A percentile compares a stretch with the other conserved stretches of the same genome.
Evolutionary conservation across 30 jellyfish, hydroid and myxozoan species (phyloP).

Genomic region (Aurelia sp.): DNA sequence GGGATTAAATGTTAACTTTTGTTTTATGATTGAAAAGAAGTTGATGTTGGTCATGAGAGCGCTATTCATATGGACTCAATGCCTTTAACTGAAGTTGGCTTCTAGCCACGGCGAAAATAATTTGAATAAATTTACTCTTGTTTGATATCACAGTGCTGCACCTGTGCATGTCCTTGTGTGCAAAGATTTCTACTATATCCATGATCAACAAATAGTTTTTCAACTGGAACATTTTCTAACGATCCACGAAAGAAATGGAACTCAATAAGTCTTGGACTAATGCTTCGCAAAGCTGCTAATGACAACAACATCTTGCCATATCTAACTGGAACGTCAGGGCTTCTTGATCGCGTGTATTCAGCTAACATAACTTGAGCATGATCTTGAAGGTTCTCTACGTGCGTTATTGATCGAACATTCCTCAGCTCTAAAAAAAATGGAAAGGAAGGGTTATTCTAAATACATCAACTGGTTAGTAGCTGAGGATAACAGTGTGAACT

Average conservation of each 20-base stretch:
- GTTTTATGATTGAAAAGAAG: too few species aligned
- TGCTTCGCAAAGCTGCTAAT: slow-evolving; percentile 53
- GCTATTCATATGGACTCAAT: too few species aligned
- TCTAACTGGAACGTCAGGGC: slow-evolving; percentile 61
- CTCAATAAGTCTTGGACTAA: slow-evolving; percentile 65
- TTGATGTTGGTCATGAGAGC: too few species aligned
- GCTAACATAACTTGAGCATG: slow-evolving; percentile 82
- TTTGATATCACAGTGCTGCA: slow-evolving; percentile 6
- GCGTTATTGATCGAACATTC: slow-evolving; percentile 40
- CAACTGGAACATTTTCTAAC: slow-evolving; percentile 59
- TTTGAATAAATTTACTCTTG: slow-evolving; percentile 1
- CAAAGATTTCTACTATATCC: slow-evolving; percentile 46
- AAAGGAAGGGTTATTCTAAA: too few species aligned
- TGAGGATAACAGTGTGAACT: too few species aligned
- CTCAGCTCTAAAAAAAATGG: slow-evolving; percentile 53
- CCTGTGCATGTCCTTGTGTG: slow-evolving; percentile 11
- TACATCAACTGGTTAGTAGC: too few species aligned
- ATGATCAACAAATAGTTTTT: slow-evolving; percentile 49
- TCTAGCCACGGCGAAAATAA: too few species aligned
- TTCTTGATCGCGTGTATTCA: slow-evolving; percentile 60
- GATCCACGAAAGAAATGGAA: slow-evolving; percentile 71
- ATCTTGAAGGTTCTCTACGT: slow-evolving; percentile 81
- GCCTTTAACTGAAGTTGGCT: too few species aligned
- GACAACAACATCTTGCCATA: slow-evolving; percentile 78
- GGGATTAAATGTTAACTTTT: too few species aligned